phyloP scores from a whole-genome alignment of 2,888 invertebrate genomes.

The Mycogona germanica region DNA sequence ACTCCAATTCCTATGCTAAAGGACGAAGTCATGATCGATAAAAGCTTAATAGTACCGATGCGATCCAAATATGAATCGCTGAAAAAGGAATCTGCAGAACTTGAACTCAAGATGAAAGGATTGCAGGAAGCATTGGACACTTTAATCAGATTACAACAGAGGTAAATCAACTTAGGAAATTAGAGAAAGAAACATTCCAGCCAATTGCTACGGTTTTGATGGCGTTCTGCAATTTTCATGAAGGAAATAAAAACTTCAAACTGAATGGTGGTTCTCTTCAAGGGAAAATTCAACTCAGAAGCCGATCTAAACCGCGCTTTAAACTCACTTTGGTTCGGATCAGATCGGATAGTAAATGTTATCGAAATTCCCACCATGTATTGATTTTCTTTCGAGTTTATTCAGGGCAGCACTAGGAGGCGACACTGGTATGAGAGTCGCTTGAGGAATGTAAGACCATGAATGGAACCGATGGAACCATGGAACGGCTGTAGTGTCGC shows the following conservation, averaged over 20 bases:
- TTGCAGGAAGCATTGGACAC: constrained; percentile 75
- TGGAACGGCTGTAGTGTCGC: no score
- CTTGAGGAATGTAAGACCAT: background rate
- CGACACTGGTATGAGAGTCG: background rate
- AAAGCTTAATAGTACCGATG: constrained; percentile 53
- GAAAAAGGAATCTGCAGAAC: constrained; percentile 65
- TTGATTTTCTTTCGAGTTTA: no score
- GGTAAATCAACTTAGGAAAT: constrained; percentile 34
- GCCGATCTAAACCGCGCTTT: background rate
- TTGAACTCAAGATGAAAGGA: constrained; percentile 77
- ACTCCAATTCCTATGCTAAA: constrained; percentile 52
- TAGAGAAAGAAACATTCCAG: background rate
- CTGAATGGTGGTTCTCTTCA: no score
- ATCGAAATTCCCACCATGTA: no score
- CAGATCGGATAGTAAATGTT: no score
- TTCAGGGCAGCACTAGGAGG: no score
- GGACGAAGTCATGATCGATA: constrained; percentile 71
- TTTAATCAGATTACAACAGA: constrained; percentile 64
- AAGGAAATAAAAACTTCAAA: no score
- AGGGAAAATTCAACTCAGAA: background rate
- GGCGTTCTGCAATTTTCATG: no score
- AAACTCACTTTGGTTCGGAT: no score
- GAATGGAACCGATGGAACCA: no score
- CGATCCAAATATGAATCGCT: constrained; percentile 63
- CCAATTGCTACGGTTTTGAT: no score